Evolutionary conservation across 2,888 invertebrate genomes (phyloP), one percentile per base, ranked within the genome.

Genomic region (Mythimna impura): DNA sequence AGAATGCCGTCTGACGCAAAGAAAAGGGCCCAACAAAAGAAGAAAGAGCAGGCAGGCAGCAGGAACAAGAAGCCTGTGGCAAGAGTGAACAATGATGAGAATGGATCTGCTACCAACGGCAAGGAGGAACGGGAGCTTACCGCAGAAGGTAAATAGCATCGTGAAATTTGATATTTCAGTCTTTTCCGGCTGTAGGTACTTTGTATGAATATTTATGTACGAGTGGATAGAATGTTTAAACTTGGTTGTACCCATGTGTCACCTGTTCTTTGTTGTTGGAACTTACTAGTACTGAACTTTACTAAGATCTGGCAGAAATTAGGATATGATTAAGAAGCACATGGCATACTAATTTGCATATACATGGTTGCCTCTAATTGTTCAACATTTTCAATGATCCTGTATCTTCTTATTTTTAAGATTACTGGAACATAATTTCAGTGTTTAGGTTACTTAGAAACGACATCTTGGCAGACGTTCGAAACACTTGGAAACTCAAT

Each of bases 1-100:
- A 93, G 82, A 89, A 99, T 99, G 99, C 99, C 99, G 93, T 99
- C 99, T 89, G 99, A 99, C 96, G 98, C 99, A 52, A 99, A 99
- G 96, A 99, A 99, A 97, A 99, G 99, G 92, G 98, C 99, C 93
- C 99, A 99, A 91, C 99, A 99, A 92, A 99, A 99, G 94, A 99
- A 99, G 95, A 99, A 99, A 93, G 99, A 99, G 85, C 98, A 99
- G 69, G 98, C 98, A 7, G 98, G 98, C 91, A 97, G 97, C 79
- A 97, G 98, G 85, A 97, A 94, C 85, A 96, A 96, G 90, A 96
- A 96, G 79, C 95, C 96, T 81, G 95, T 96, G 85, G 93, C 95
- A 63, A 93, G 94, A 90, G 96, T 96, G 87, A 97, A 94, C 71
- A 92, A 93, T 65, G 97, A 97, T 5, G 96, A 96, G 73, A 97